These are phyloP conservation scores for Bubo bubo DNA, from an alignment of 2,113 vertebrate species.

Conservation along the genomic window DNA sequence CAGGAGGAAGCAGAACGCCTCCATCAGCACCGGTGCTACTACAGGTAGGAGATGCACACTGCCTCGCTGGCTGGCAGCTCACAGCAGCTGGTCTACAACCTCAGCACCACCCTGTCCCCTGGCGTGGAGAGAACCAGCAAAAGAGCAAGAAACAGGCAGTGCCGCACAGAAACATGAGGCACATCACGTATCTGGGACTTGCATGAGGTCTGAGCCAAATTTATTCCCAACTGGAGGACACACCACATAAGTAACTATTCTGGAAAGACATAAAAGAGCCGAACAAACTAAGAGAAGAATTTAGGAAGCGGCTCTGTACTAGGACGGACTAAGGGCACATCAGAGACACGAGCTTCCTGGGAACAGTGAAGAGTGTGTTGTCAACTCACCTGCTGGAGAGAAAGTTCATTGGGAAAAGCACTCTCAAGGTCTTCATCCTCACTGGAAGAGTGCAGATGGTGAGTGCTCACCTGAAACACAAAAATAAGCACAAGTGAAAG, in stretches of 20 bases:
- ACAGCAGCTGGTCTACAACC: not conserved
- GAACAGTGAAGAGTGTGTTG: rapidly evolving
- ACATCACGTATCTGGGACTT: not conserved
- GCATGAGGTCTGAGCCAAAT: not conserved
- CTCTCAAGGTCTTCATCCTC: slow-evolving; percentile 95
- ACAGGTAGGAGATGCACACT: no score
- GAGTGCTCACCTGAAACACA: slow-evolving; percentile 88
- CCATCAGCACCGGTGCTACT: not conserved
- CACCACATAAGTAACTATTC: not conserved
- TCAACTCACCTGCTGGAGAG: slow-evolving; percentile 88
- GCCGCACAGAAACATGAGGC: not conserved
- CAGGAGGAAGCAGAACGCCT: not conserved
- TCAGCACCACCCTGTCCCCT: not conserved
- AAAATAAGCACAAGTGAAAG: not conserved
- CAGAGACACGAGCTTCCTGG: rapidly evolving
- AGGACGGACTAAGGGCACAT: not conserved
- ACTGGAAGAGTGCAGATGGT: slow-evolving; percentile 94
- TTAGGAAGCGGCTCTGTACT: not conserved
- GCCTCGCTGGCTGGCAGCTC: not conserved
- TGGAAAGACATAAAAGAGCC: not conserved
- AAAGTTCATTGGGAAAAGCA: slow-evolving; percentile 91
- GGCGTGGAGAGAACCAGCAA: not conserved
- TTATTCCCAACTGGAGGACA: not conserved
- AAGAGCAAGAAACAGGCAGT: not conserved
- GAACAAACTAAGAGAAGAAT: not conserved